Conservation (phyloP, 2,113 vertebrate species). For the Leptocoma aspasia region DNA sequence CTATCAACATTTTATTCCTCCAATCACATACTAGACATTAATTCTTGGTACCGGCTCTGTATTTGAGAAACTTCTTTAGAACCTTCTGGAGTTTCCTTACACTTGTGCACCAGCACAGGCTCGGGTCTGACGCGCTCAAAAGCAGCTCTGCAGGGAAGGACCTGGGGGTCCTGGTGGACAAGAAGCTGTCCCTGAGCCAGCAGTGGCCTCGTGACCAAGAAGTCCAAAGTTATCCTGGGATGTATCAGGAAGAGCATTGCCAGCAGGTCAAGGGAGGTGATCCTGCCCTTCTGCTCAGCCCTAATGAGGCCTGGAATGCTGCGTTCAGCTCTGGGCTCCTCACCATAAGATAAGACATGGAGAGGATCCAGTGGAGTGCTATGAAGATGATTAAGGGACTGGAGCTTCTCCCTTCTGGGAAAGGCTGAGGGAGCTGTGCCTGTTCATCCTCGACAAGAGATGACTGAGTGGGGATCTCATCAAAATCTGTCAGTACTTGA, state of each 20-base stretch:
- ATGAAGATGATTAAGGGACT: neutral
- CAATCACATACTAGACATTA: neutral
- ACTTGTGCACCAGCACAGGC: neutral
- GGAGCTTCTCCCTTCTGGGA: neutral
- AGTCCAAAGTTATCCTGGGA: neutral
- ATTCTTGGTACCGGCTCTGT: neutral
- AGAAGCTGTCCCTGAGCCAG: neutral
- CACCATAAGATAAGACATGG: neutral
- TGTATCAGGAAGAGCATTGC: neutral
- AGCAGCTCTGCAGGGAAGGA: neutral
- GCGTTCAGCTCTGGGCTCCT: neutral
- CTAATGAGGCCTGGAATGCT: neutral
- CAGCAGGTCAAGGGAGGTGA: neutral
- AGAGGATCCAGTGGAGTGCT: neutral
- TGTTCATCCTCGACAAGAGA: neutral
- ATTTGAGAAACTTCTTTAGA: neutral
- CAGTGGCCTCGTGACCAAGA: neutral
- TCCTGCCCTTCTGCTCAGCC: neutral
- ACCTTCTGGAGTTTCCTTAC: neutral
- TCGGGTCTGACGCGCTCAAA: fast-evolving
- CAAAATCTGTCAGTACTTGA: neutral
- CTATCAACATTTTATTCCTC: neutral
- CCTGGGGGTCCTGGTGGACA: neutral
- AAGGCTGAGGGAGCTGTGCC: neutral
- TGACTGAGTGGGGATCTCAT: neutral